Percentiles rank a stretch among this genome's conserved stretches.
Conservation (phyloP, 2,113 vertebrate genomes). For the Tetrax tetrax region DNA sequence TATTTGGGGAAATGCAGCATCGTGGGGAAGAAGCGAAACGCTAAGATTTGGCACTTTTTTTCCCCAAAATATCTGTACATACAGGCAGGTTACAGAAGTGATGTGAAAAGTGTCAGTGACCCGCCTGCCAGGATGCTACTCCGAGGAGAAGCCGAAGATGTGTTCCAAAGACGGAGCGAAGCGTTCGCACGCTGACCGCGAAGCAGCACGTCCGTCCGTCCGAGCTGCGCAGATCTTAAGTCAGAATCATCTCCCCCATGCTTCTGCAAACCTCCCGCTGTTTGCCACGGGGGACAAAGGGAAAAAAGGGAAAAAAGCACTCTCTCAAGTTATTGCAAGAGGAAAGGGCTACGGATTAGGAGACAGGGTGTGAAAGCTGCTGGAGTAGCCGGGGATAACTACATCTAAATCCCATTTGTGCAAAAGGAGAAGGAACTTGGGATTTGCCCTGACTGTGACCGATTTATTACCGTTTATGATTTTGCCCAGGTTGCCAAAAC, state of each 20-base stretch:
- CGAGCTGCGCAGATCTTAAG: not conserved
- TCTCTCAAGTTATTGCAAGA: not conserved
- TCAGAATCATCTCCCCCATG: not conserved
- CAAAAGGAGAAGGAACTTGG: not conserved
- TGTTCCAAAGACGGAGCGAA: rapidly evolving
- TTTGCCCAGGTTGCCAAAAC: not conserved
- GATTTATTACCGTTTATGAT: no score
- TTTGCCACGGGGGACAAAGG: not conserved
- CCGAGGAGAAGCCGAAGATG: not conserved
- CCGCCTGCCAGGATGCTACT: not conserved
- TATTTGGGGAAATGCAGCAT: not conserved
- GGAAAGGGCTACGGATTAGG: not conserved
- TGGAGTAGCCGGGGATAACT: not conserved
- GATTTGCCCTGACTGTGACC: no score
- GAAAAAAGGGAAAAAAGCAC: not conserved
- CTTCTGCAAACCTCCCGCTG: not conserved
- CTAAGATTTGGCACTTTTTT: not conserved
- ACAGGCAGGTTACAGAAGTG: not conserved
- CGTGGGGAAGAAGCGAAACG: not conserved
- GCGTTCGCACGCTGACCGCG: not conserved
- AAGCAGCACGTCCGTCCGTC: not conserved
- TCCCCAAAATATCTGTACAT: no score
- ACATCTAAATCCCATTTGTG: not conserved
- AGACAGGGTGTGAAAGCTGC: not conserved
- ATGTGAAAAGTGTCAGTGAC: not conserved